Base-by-base conservation (phyloP, 2,113 vertebrate species). In the Megaptera novaeangliae region DNA sequence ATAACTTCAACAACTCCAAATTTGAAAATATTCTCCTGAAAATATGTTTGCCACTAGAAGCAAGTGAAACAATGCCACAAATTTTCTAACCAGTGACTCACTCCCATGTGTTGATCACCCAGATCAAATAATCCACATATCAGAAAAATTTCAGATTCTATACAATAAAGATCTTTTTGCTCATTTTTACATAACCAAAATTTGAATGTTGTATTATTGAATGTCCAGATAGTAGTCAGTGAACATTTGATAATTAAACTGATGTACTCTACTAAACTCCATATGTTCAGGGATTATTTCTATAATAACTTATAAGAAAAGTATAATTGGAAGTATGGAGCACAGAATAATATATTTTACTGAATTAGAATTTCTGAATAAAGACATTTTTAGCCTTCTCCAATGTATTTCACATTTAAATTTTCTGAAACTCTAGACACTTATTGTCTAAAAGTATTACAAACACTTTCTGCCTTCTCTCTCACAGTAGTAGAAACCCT, bases 241-340 rank as follows among this genome's bases (percentile, higher is more conserved):
- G 52, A 85, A 72, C 27, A n/a, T 69, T 69, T 75, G 34, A 13
- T 61, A 64, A 74, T 66, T 91, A 80, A 95, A 63, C 15, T n/a
- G 14, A 29, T 57, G 4, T 29, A 46, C 3, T 59, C 17, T 39
- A 49, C 21, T 36, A 88, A 88, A 74, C 0, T 0, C 4, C 21
- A n/a, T 36, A 21, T 2, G 3, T 41, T 63, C 46, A 52, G 57
- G 6, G 49, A 34, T 11, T 46, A 55, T 69, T 84, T 57, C 36
- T 57, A 13, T 41, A 66, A 57, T 55, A 91, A 93, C 78, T 52
- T 44, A 77, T 8, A 21, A 84, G 46, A 72, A 55, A 93, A 91
- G 3, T 29, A 9, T 34, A 52, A 69, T 59, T 57, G 3, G 57
- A 84, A 64, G 6, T 89, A 27, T 52, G 6, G 95, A 95, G 21